A percentile compares a stretch with the other conserved stretches of the same genome.
Evolutionary conservation across 1,140 invertebrate genomes (phyloP).

Genomic region (Homalodisca vitripennis): DNA sequence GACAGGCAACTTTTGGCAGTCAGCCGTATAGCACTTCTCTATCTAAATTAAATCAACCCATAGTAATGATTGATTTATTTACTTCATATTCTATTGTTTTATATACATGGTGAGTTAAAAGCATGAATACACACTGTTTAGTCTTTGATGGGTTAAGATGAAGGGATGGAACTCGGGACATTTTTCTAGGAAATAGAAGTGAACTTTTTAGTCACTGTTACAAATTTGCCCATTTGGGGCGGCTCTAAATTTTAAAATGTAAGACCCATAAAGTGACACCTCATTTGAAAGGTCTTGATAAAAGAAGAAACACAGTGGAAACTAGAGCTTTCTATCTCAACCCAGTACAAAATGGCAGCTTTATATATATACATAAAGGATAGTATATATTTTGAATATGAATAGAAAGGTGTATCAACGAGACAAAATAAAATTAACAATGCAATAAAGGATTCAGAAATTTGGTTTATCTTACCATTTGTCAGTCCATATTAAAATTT

Average conservation of each 20-base stretch:
- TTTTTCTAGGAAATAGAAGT: not conserved
- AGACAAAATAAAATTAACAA: too few species aligned
- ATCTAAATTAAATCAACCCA: constrained; percentile 35
- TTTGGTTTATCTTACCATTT: too few species aligned
- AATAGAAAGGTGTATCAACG: too few species aligned
- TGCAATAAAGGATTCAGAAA: too few species aligned
- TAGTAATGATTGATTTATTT: not conserved
- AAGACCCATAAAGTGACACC: not conserved
- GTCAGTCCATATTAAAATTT: too few species aligned
- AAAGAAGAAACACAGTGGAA: not conserved
- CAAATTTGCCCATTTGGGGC: not conserved
- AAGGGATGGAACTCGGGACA: not conserved
- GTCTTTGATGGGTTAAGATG: not conserved
- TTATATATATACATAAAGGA: too few species aligned
- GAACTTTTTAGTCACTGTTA: not conserved
- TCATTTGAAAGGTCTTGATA: not conserved
- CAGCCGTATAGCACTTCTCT: constrained; percentile 32
- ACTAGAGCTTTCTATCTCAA: not conserved
- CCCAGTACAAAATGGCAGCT: not conserved
- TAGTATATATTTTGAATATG: too few species aligned
- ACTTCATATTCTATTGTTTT: not conserved
- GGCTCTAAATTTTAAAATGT: not conserved
- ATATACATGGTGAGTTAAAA: not conserved
- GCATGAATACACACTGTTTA: not conserved
- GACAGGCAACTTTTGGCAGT: not conserved